These are phyloP conservation scores for Pterostichus niger DNA, from an alignment of 2,888 invertebrate species.

Conservation along the genomic window DNA sequence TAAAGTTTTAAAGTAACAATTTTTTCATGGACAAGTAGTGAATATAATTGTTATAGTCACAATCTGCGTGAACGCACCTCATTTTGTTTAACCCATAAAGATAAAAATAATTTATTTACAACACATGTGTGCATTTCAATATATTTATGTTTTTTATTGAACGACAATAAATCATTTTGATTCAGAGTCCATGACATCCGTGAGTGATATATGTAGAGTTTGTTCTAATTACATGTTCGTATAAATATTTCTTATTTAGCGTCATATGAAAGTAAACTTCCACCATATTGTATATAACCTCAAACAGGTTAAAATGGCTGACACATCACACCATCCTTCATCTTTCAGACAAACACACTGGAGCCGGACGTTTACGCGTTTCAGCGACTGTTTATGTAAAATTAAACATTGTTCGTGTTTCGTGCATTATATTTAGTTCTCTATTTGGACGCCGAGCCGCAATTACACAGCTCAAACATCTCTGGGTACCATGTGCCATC, in stretches of 20 bases:
- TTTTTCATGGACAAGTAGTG: too few species aligned
- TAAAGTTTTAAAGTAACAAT: too few species aligned
- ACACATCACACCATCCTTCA: background rate
- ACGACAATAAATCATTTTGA: background rate
- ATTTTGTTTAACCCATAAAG: background rate
- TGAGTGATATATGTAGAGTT: conserved; percentile 1
- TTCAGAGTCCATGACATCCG: background rate
- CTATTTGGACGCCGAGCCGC: conserved; percentile 23
- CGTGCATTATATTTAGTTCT: conserved; percentile 32
- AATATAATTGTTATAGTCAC: background rate
- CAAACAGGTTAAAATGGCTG: background rate
- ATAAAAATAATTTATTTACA: background rate
- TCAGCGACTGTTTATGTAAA: conserved; percentile 38
- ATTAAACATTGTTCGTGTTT: conserved; percentile 37
- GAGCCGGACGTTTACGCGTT: conserved; percentile 26
- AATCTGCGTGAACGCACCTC: background rate
- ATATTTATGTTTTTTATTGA: background rate
- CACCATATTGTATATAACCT: background rate
- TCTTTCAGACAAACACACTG: background rate
- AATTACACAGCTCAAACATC: conserved; percentile 29
- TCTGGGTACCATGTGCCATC: background rate
- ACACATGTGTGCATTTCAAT: background rate
- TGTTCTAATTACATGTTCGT: background rate
- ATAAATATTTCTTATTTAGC: conserved; percentile 9
- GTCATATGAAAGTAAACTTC: conserved; percentile 6